Base-by-base conservation (phyloP, 2,797 vertebrate genomes). In the Epinephelus awoara region DNA sequence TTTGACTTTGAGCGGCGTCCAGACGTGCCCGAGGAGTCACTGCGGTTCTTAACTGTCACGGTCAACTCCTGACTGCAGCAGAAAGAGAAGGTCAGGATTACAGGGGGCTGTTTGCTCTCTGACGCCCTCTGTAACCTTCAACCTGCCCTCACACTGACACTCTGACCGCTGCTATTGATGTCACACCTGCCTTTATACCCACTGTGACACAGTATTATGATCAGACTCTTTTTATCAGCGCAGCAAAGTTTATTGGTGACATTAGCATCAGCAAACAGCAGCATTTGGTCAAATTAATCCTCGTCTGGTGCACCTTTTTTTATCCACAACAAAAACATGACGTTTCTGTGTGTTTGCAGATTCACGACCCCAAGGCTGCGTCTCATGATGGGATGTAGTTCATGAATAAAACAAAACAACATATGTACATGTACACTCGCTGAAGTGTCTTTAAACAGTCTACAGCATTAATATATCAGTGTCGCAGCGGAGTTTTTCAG, bases 11-110 rank as follows among this genome's bases (percentile, higher is more conserved):
- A 70, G 51, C 55, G 59, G 2, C 12, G 18, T 55, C 70, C 83
- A 88, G 89, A 87, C 89, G 90, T 91, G 91, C 68, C 85, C 1
- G 27, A 52, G 65, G 69, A 85, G 74, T 75, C 75, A 2, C 46
- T 10, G 61, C 5, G 89, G 47, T 82, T 91, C 90, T 92, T 92
- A 92, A 18, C 69, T 1, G 72, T 88, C 91, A 91, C 76, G 86
- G 88, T 91, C 91, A 90, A 89, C 88, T 85, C 18, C 44, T 11
- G 67, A 54, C 72, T 23, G 71, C 75, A 50, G 81, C 38, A 86
- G 85, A 80, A 75, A 76, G 58, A 50, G 84, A 82, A 85, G 90
- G 90, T 91, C 82, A 76, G 92, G 92, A 92, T 93, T 93, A 92
- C 2, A 0, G 9, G 44, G 71, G 72, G 1, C 46, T 90, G 88